Conservation (phyloP, 30 jellyfish, hydroid and myxozoan genomes). For the Calvadosia cruxmelitensis region DNA sequence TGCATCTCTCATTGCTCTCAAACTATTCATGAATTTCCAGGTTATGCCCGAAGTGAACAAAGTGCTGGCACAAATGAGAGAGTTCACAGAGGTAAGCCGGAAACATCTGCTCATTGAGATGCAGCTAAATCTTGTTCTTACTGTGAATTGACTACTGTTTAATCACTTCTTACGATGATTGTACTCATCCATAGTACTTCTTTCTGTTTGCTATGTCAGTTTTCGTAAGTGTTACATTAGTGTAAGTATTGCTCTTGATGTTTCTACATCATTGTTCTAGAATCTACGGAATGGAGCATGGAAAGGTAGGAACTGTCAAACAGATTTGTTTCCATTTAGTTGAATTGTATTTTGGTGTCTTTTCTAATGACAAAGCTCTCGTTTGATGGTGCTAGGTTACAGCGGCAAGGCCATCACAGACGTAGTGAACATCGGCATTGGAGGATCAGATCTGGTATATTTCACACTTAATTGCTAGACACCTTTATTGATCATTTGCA, state of each 20-base stretch:
- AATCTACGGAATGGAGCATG: conserved; percentile 65
- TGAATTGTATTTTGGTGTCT: neutral
- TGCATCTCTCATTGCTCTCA: too few relatives aligned
- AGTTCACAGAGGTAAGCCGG: conserved; percentile 50
- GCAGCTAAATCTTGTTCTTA: too few relatives aligned
- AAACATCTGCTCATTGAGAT: too few relatives aligned
- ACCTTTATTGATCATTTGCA: too few relatives aligned
- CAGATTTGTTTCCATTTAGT: neutral
- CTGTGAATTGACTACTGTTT: too few relatives aligned
- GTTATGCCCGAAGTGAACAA: conserved; percentile 81
- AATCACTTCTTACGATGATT: too few relatives aligned
- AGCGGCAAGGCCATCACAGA: conserved; percentile 85
- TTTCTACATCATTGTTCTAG: conserved; percentile 23
- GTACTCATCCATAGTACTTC: too few relatives aligned
- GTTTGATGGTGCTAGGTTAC: conserved; percentile 17
- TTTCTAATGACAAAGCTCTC: neutral
- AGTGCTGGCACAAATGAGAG: conserved; percentile 69
- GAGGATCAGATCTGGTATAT: conserved; percentile 96
- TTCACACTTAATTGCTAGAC: neutral
- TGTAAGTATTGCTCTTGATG: too few relatives aligned
- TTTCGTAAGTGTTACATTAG: too few relatives aligned
- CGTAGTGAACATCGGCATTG: conserved; percentile 92
- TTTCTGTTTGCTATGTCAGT: too few relatives aligned
- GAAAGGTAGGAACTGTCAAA: conserved; percentile 36
- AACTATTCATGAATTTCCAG: conserved; percentile 28